Evolutionary conservation across 2,888 invertebrate genomes (phyloP).

Genomic region (Brachynemurus nebulosus): DNA sequence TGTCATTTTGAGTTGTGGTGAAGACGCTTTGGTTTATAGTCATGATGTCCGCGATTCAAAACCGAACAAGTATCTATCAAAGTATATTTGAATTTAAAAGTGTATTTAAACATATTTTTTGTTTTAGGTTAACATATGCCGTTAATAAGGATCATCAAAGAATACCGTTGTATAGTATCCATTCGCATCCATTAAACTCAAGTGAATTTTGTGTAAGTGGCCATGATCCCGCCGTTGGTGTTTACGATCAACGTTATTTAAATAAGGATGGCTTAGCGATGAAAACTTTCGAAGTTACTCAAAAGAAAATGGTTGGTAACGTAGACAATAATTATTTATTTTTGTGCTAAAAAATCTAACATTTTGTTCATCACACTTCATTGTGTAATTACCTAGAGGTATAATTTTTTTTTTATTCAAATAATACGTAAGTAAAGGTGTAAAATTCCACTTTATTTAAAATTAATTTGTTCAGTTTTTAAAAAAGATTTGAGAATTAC

Average conservation of each 20-base stretch:
- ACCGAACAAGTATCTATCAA: conserved; percentile 39
- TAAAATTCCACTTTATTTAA: too few relatives aligned
- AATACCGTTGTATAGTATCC: conserved; percentile 77
- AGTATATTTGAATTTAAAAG: conserved; percentile 1
- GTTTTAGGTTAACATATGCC: conserved; percentile 40
- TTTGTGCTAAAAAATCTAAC: not conserved
- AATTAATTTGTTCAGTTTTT: too few relatives aligned
- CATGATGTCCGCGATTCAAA: conserved; percentile 66
- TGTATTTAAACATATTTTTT: conserved; percentile 3
- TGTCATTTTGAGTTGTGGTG: conserved; percentile 70
- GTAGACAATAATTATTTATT: not conserved
- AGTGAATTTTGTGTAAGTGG: conserved; percentile 76
- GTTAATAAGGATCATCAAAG: conserved; percentile 40
- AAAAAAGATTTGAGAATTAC: too few relatives aligned
- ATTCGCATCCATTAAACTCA: conserved; percentile 64
- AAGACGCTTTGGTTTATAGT: conserved; percentile 70
- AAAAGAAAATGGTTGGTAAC: conserved; percentile 8
- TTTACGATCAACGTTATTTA: conserved; percentile 56
- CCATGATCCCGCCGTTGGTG: conserved; percentile 59
- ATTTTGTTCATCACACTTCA: not conserved
- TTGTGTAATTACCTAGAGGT: not conserved
- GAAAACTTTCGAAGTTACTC: conserved; percentile 2
- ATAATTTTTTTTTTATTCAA: not conserved
- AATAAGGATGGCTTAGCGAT: conserved; percentile 10
- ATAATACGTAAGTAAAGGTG: too few relatives aligned